phyloP scores from a whole-genome alignment of 2,797 vertebrate genomes.

The Protonibea diacanthus region DNA sequence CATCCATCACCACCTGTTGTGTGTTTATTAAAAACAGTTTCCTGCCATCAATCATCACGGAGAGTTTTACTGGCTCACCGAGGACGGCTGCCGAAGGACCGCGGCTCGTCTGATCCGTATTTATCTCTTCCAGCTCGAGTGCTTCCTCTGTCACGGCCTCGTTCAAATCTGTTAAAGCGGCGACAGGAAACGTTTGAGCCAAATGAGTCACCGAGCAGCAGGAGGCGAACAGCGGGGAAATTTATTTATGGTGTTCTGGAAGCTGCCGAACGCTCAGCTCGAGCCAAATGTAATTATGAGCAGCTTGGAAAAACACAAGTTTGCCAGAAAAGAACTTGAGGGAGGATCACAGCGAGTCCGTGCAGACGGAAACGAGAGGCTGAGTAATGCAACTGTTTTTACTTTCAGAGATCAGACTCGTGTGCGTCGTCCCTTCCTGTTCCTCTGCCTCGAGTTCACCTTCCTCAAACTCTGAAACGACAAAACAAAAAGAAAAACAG shows the following conservation, averaged over 20 bases:
- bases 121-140: constrained; percentile 27
- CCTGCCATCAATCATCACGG: neutral
- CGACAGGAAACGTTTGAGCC: constrained; percentile 50
- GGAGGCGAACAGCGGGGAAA: constrained; percentile 30
- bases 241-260: constrained; percentile 39
- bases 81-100: constrained; percentile 6
- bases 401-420: constrained; percentile 34
- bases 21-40: neutral
- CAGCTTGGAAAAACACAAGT: constrained; percentile 29
- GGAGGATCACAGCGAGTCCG: neutral
- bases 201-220: constrained; percentile 60
- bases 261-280: neutral
- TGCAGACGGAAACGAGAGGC: neutral
- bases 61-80: constrained; percentile 36
- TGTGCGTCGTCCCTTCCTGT: neutral
- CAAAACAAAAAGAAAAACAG: too few species aligned
- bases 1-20: neutral
- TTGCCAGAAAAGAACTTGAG: neutral
- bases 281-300: constrained; percentile 43
- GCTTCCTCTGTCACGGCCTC: constrained; percentile 29
- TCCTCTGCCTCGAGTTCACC: constrained; percentile 1
- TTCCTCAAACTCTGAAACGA: constrained; percentile 39
- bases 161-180: constrained; percentile 44
- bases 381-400: neutral
- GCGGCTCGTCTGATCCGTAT: constrained; percentile 30